Conservation (phyloP, 92 coral and sea anemone genomes). For the Isaurus tuberculatus region DNA sequence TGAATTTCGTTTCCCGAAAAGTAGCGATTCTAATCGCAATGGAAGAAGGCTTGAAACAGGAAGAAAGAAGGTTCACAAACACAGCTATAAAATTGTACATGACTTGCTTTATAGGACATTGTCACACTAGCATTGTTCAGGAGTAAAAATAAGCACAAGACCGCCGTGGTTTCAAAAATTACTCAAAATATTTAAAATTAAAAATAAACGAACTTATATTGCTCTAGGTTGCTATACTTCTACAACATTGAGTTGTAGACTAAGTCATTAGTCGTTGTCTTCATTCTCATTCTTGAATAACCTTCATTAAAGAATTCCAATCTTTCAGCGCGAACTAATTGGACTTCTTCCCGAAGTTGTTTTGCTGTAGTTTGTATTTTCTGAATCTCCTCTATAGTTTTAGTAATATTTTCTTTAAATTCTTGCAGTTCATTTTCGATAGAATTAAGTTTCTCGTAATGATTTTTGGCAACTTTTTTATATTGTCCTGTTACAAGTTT, state of each 20-base stretch:
- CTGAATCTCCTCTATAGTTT: conserved; percentile 23
- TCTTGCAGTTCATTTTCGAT: conserved; percentile 18
- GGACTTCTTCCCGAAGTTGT: neutral
- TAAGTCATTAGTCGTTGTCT: neutral
- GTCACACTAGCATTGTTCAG: no score
- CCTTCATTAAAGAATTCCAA: neutral
- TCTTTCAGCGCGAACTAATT: conserved; percentile 14
- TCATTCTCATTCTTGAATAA: neutral
- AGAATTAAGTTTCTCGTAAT: neutral
- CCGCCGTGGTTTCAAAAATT: no score
- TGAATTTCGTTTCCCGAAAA: no score
- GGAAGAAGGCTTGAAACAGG: no score
- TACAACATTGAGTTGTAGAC: conserved; percentile 35
- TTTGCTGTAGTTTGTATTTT: neutral
- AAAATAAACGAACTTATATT: no score
- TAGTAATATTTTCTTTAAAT: conserved; percentile 10
- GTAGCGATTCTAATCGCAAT: no score
- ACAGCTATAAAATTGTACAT: no score
- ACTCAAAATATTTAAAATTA: no score
- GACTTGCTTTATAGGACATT: no score
- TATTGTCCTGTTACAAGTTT: neutral
- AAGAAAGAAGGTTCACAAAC: no score
- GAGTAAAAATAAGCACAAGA: no score
- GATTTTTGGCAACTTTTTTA: neutral
- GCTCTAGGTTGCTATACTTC: neutral